phyloP scores from a whole-genome alignment of 1,140 invertebrate species.

The Zaprionus tsacasi region DNA sequence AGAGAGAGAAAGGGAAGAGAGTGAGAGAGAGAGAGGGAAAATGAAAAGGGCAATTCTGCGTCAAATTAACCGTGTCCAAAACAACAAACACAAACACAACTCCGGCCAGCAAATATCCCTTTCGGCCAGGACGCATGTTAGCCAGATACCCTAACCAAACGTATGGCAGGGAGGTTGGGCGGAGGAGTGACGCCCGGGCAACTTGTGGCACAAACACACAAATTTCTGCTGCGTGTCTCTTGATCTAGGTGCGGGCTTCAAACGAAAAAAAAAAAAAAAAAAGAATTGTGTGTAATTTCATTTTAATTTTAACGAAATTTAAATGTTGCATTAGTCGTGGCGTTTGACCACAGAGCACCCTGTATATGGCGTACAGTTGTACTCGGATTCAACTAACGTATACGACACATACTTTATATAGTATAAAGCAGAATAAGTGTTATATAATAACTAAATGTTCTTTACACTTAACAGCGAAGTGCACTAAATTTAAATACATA shows the following conservation, averaged over 20 bases:
- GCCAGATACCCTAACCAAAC: not conserved
- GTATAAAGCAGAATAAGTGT: too few relatives aligned
- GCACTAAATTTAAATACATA: too few relatives aligned
- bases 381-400: too few relatives aligned
- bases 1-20: not conserved
- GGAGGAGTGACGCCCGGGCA: too few relatives aligned
- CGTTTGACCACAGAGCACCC: too few relatives aligned
- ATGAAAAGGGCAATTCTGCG: conserved; percentile 19
- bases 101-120: conserved; percentile 3
- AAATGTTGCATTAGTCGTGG: not conserved
- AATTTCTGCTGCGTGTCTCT: not conserved
- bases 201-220: conserved; percentile 1
- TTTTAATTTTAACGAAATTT: not conserved
- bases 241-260: not conserved
- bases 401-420: too few relatives aligned
- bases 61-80: conserved; percentile 47
- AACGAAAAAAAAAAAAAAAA: not conserved
- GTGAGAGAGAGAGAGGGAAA: not conserved
- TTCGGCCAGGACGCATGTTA: not conserved
- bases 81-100: conserved; percentile 21
- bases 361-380: too few relatives aligned
- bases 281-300: not conserved
- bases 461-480: too few relatives aligned
- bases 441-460: too few relatives aligned
- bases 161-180: too few relatives aligned